Conservation (phyloP, 2,888 invertebrate genomes). For the Dendrolimus houi region DNA sequence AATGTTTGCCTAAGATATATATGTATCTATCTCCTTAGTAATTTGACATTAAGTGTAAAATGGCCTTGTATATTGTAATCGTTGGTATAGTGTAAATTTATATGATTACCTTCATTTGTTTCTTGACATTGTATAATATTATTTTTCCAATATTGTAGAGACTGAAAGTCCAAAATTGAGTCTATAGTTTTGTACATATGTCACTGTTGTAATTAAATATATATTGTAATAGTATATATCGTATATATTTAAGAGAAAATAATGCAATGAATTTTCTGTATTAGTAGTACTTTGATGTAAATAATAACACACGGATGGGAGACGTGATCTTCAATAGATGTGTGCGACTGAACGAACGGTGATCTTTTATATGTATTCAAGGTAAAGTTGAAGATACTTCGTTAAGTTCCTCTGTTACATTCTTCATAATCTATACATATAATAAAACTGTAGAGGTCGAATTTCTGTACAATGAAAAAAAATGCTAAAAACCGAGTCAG, state of each 20-base stretch:
- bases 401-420: no score
- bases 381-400: no score
- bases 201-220: slow-evolving; percentile 70
- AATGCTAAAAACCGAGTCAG: no score
- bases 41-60: slow-evolving; percentile 34
- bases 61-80: slow-evolving; percentile 64
- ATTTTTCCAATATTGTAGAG: slow-evolving; percentile 62
- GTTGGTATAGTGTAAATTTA: slow-evolving; percentile 42
- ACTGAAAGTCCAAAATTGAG: slow-evolving; percentile 75
- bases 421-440: no score
- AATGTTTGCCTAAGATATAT: neutral
- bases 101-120: slow-evolving; percentile 37
- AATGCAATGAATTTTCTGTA: slow-evolving; percentile 72
- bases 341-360: slow-evolving; percentile 9
- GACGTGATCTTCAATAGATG: slow-evolving; percentile 36
- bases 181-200: slow-evolving; percentile 74
- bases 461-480: no score
- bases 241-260: slow-evolving; percentile 63
- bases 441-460: no score
- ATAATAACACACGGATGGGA: slow-evolving; percentile 43
- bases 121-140: slow-evolving; percentile 50
- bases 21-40: neutral
- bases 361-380: no score
- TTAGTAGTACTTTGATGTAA: slow-evolving; percentile 59
- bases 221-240: slow-evolving; percentile 53